Evolutionary conservation across 2,888 invertebrate species (phyloP), one percentile per base, ranked within the genome.

Genomic region (Limnephilus marmoratus): DNA sequence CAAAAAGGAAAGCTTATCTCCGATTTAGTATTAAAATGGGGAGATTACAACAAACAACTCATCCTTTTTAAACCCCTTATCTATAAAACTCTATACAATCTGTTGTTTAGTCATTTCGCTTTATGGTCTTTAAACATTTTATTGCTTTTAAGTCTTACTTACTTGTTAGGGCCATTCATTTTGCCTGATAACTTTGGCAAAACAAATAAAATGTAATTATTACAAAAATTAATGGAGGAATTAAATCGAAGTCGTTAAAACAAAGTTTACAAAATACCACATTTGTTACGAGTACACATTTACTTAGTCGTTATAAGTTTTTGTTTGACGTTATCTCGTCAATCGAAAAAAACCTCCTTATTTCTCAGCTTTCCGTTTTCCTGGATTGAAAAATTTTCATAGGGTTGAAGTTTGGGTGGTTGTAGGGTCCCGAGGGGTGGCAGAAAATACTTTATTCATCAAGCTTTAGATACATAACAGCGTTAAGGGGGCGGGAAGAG

Each of bases 371-470:
- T 68, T 68, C 24, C 9, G 24, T 68, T 68, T 68, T 68, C 24
- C n/a, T 68, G 24, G 68, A 68, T 7, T 24, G 24, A 68, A 68
- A 68, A 68, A 68, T 24, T 24, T 68, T 68, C 53, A 24, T 68
- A 68, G 53, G 53, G 24, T 68, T 68, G 53, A 53, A 13, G 68
- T 68, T 68, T 68, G 68, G 68, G n/a, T n/a, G 24, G 68, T 3
- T 24, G 37, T 9, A 41, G 37, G 24, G 11, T 18, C 37, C 37
- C 18, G 11, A 41, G n/a, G 68, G 68, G 24, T 83, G 83, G 83
- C 18, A 15, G 37, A 34, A 83, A 83, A 83, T 83, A 83, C 83
- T 83, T 83, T 83, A 83, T 83, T 83, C 83, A 83, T 83, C 83
- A 37, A 37, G 83, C 83, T 37, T 83, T 83, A 83, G 83, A 83